Conservation (phyloP, 2,113 vertebrate genomes). For the Psophia crepitans region DNA sequence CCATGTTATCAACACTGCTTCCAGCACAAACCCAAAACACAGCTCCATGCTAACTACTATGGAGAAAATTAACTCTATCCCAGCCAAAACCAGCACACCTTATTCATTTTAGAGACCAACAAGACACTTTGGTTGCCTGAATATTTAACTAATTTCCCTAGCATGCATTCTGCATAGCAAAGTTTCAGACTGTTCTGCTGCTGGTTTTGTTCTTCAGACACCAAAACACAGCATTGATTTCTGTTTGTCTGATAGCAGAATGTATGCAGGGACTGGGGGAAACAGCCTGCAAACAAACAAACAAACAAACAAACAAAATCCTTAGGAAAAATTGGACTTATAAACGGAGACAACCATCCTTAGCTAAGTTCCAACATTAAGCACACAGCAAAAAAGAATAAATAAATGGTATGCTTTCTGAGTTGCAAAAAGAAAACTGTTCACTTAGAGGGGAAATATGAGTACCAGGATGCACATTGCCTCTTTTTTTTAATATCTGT, state of each 20-base stretch:
- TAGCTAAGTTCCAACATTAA: neutral
- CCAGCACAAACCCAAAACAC: too few species aligned
- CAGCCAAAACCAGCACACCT: neutral
- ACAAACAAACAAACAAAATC: neutral
- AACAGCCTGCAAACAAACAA: neutral
- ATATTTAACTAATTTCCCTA: neutral
- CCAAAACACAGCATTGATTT: neutral
- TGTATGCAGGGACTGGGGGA: neutral
- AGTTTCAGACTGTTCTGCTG: neutral
- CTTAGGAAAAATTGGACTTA: neutral
- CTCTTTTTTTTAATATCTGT: neutral
- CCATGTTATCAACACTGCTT: too few species aligned
- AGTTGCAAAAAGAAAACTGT: neutral
- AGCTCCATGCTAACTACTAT: too few species aligned
- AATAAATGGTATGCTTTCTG: neutral
- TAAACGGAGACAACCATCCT: neutral
- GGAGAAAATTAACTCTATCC: too few species aligned
- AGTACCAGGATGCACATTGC: neutral
- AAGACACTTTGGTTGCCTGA: neutral
- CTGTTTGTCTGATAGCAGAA: neutral
- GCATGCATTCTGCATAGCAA: neutral
- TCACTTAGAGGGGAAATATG: neutral
- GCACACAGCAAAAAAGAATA: fast-evolving
- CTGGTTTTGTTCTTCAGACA: neutral
- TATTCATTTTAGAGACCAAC: neutral